phyloP scores from a whole-genome alignment of 1,140 invertebrate species.

The Solenopsis fugax region DNA sequence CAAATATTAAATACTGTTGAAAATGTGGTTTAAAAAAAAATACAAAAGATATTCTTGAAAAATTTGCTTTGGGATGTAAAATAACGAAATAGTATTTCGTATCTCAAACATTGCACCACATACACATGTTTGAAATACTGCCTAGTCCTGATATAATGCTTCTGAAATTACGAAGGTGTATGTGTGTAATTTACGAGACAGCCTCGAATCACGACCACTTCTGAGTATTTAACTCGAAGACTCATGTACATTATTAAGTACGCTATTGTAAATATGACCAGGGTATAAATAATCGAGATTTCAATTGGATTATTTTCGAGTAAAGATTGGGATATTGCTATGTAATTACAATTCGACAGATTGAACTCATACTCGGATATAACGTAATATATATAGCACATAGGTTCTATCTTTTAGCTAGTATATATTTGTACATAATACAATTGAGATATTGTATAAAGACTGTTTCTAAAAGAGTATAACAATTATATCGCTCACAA shows the following conservation, averaged over 20 bases:
- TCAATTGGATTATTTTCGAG: conserved; percentile 66
- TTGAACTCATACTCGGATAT: conserved; percentile 65
- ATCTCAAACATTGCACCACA: conserved; percentile 8
- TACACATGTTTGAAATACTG: conserved; percentile 26
- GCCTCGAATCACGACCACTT: conserved; percentile 70
- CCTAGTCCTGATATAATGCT: conserved; percentile 28
- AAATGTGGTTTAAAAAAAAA: conserved; percentile 8
- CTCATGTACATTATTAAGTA: conserved; percentile 69
- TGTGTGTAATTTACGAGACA: conserved; percentile 52
- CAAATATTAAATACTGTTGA: background rate
- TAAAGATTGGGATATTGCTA: conserved; percentile 42
- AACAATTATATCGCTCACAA: conserved; percentile 67
- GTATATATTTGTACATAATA: conserved; percentile 85
- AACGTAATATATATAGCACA: conserved; percentile 65
- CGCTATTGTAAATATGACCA: conserved; percentile 82
- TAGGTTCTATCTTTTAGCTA: conserved; percentile 82
- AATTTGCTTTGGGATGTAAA: conserved; percentile 7
- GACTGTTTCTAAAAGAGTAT: conserved; percentile 83
- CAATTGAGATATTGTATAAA: conserved; percentile 86
- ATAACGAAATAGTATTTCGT: conserved; percentile 3
- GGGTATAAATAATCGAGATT: conserved; percentile 81
- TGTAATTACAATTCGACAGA: conserved; percentile 63
- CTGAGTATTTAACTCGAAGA: conserved; percentile 61
- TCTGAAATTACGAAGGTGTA: conserved; percentile 16
- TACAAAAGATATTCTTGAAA: conserved; percentile 25